Percentiles rank a stretch among this genome's conserved stretches.
phyloP scores from a whole-genome alignment of 1,140 invertebrate genomes.

The Stegodyphus dumicola region DNA sequence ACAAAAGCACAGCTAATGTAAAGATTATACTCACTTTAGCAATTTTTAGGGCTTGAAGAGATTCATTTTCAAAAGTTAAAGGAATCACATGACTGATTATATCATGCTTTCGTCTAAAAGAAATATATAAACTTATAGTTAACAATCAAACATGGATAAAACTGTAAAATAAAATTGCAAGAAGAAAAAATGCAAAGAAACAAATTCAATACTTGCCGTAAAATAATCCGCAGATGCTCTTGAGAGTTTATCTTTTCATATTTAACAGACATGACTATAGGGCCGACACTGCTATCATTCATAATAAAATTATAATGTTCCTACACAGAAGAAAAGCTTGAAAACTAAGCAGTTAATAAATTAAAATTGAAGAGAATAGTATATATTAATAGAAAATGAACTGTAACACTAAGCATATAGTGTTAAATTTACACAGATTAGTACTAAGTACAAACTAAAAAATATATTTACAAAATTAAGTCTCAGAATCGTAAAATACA shows the following conservation, averaged over 20 bases:
- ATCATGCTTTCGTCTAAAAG: constrained; percentile 78
- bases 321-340: constrained; percentile 70
- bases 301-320: constrained; percentile 95
- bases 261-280: constrained; percentile 90
- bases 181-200: no score
- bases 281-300: constrained; percentile 84
- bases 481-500: no score
- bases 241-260: constrained; percentile 85
- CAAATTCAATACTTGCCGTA: constrained; percentile 65
- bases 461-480: no score
- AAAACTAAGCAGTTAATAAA: not conserved
- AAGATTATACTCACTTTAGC: constrained; percentile 75
- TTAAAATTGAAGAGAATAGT: not conserved
- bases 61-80: constrained; percentile 75
- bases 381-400: not conserved
- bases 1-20: not conserved
- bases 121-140: not conserved
- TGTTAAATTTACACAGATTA: no score
- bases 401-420: no score
- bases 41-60: constrained; percentile 84
- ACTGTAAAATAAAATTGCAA: no score
- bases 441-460: no score
- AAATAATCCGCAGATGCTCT: constrained; percentile 86
- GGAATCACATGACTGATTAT: constrained; percentile 87
- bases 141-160: no score